Percentiles rank a stretch among this genome's conserved stretches.
Evolutionary conservation across 2,113 vertebrate genomes (phyloP).

Genomic region (Chionodraco myersi): DNA sequence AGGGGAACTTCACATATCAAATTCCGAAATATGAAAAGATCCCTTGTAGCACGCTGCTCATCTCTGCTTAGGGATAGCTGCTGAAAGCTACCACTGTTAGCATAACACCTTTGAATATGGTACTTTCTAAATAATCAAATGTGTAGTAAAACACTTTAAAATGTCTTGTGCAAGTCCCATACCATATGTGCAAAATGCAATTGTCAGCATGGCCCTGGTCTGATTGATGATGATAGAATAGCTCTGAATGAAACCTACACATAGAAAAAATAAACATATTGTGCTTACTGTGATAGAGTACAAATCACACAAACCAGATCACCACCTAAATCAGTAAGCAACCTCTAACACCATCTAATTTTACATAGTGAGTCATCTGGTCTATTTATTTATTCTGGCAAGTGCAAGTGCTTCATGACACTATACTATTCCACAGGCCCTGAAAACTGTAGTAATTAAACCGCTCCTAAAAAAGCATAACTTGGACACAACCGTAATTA

Average conservation of each 20-base stretch:
- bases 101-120: neutral
- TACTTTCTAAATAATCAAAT: neutral
- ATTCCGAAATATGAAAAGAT: neutral
- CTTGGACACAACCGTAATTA: too few relatives aligned
- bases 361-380: neutral
- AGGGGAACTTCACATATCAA: neutral
- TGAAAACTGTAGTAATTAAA: too few relatives aligned
- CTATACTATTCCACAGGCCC: neutral
- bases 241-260: neutral
- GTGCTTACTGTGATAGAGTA: neutral
- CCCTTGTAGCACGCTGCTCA: neutral
- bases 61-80: neutral
- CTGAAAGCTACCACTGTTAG: neutral
- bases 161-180: neutral
- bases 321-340: too few relatives aligned
- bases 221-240: neutral
- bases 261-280: neutral
- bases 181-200: too few relatives aligned
- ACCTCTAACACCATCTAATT: neutral
- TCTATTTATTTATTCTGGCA: neutral
- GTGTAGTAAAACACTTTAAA: too few relatives aligned
- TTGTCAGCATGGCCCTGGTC: too few relatives aligned
- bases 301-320: neutral
- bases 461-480: too few relatives aligned
- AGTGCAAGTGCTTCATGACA: neutral